Evolutionary conservation across 1,140 invertebrate species (phyloP), one percentile per base, ranked within the genome.

Genomic region (Eufriesea mexicana): DNA sequence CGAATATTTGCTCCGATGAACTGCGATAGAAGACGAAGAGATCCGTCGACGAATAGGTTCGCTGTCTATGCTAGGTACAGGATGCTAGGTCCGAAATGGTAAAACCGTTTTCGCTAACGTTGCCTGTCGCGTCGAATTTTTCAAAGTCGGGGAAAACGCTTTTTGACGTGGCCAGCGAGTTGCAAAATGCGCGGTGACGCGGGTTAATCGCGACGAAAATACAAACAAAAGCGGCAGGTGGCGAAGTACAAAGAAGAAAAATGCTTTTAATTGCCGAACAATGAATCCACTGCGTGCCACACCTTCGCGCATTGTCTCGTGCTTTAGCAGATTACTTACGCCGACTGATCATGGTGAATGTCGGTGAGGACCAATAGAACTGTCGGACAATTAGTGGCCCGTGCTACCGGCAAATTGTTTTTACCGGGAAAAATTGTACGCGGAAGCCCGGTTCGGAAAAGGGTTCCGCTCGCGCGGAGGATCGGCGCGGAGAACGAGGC

Each of bases 201-300:
- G 90, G 87, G 86, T 79, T 59, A 74, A 80, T 76, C 86, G 54
- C 70, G 28, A 66, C 61, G 83, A 64, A 91, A 86, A 88, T 90
- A 90, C 83, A 87, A 87, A 91, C 89, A 91, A 91, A 89, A 85
- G 82, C 62, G 84, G 93, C 93, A 94, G 93, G 93, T 94, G 92
- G 91, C 87, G 87, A 80, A 74, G 42, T 20, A 92, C 91, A 92
- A 92, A 90, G 88, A 42, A 86, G 86, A 81, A 91, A 86, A 88
- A 85, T 86, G 91, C 91, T 91, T 93, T 94, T 94, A 94, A 94
- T 94, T 94, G 92, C 90, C 70, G 83, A 79, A 94, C 93, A 94
- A 94, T 93, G 85, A 59, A 81, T 51, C 74, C 73, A 79, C 79
- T 78, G 87, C 73, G 70, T 71, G 89, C 90, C 92, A 93, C 92